Evolutionary conservation across 2,797 vertebrate genomes (phyloP), one percentile per base, ranked within the genome.

Genomic region (Pagetopsis macropterus): DNA sequence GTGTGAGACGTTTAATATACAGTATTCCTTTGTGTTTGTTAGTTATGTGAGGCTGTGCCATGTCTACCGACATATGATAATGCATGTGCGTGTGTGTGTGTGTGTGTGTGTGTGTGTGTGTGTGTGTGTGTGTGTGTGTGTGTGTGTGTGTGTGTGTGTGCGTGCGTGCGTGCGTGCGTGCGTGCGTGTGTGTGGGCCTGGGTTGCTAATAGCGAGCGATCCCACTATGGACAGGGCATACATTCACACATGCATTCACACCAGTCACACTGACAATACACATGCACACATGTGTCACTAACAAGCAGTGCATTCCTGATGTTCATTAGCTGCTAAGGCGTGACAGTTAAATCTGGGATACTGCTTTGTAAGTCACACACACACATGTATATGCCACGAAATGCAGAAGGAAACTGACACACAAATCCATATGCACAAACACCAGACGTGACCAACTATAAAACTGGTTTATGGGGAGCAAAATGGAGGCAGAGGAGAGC

Each of bases 291-390:
- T 37, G 70, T 76, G 76, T 75, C 52, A 50, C 72, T 84, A 66
- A 83, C 65, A 63, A 43, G 64, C 72, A n/a, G 60, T 21, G 84
- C 83, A 82, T 74, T 70, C 43, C 16, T n/a, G 57, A 82, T 76
- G 79, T 81, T 91, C 76, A 84, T 91, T 89, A 91, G 82, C 70
- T 67, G 82, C 79, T 84, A 76, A 84, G 82, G 83, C 75, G 43
- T 85, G 84, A 89, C 74, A 41, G 70, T 65, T 63, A 79, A 81
- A 79, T 87, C 81, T 83, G 86, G 85, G 83, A 83, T 84, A 84
- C 71, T 48, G 81, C 73, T 77, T 54, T 52, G 54, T 69, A n/a
- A 58, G 54, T 55, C 60, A n/a, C 55, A 76, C 46, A 72, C 51
- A 51, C 31, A 6, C 51, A 21, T 9, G 23, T 13, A 55, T 45